These are phyloP conservation scores for Esperia sulphurella DNA, from an alignment of 2,888 invertebrate genomes.

Conservation along the genomic window DNA sequence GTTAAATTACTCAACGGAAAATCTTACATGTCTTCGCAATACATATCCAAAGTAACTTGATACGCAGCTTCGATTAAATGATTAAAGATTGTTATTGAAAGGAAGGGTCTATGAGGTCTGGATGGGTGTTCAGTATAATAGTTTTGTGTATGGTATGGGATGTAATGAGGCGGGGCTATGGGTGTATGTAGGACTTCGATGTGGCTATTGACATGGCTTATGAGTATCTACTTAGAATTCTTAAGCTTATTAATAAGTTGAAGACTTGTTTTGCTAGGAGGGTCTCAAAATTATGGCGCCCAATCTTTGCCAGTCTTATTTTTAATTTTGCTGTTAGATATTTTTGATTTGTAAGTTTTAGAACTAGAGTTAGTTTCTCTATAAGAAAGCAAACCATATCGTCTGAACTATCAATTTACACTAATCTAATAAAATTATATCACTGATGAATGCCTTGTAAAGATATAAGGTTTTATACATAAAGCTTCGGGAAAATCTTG, in stretches of 20 bases:
- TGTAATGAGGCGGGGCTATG: slow-evolving; percentile 74
- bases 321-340: neutral
- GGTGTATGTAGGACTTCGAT: slow-evolving; percentile 61
- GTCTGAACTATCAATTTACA: too few relatives aligned
- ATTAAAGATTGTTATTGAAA: slow-evolving; percentile 68
- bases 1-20: slow-evolving; percentile 23
- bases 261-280: slow-evolving; percentile 35
- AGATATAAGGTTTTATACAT: too few relatives aligned
- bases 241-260: slow-evolving; percentile 50
- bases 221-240: slow-evolving; percentile 47
- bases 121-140: slow-evolving; percentile 47
- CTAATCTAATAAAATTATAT: too few relatives aligned
- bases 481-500: too few relatives aligned
- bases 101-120: slow-evolving; percentile 52
- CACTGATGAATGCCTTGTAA: too few relatives aligned
- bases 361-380: neutral
- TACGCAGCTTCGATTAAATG: slow-evolving; percentile 63
- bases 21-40: slow-evolving; percentile 33
- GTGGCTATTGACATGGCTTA: slow-evolving; percentile 55
- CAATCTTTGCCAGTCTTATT: neutral
- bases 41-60: slow-evolving; percentile 57
- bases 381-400: too few relatives aligned
- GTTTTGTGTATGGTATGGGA: slow-evolving; percentile 60
- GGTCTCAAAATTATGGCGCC: neutral
- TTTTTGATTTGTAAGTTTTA: neutral